Conservation (phyloP, 2,113 vertebrate species). For the Melospiza melodia region DNA sequence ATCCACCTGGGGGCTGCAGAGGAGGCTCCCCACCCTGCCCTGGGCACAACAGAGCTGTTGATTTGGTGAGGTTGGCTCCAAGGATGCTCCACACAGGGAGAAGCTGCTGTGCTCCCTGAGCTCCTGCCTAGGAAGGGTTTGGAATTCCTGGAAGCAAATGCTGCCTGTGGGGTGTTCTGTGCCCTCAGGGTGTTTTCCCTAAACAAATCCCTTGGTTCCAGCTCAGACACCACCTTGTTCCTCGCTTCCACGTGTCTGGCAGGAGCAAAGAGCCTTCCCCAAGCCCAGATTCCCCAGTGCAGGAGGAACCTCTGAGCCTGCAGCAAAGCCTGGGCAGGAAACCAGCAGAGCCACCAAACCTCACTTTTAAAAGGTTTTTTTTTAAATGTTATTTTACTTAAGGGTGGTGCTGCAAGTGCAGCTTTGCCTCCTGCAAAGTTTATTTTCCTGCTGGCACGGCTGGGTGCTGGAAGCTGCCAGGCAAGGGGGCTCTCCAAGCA, state of each 20-base stretch:
- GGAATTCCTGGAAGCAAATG: background rate
- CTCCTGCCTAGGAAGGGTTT: background rate
- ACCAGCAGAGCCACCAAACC: background rate
- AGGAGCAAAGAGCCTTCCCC: background rate
- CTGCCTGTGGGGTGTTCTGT: background rate
- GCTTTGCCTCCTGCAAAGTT: background rate
- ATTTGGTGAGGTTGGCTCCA: fast-evolving
- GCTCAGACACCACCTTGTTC: background rate
- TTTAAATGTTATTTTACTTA: background rate
- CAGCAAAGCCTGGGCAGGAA: background rate
- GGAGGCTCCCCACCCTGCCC: background rate
- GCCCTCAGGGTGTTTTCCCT: fast-evolving
- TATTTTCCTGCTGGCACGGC: background rate
- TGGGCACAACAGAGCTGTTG: fast-evolving
- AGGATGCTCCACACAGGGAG: background rate
- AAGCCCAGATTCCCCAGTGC: background rate
- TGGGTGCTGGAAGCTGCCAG: background rate
- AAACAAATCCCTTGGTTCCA: fast-evolving
- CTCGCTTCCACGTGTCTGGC: background rate
- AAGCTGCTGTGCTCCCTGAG: background rate
- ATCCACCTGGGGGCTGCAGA: background rate
- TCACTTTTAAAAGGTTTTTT: background rate
- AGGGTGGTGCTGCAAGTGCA: background rate
- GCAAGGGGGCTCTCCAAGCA: background rate
- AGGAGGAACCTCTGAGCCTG: background rate